phyloP scores from a whole-genome alignment of 2,113 vertebrate species.

The Lampris incognitus region DNA sequence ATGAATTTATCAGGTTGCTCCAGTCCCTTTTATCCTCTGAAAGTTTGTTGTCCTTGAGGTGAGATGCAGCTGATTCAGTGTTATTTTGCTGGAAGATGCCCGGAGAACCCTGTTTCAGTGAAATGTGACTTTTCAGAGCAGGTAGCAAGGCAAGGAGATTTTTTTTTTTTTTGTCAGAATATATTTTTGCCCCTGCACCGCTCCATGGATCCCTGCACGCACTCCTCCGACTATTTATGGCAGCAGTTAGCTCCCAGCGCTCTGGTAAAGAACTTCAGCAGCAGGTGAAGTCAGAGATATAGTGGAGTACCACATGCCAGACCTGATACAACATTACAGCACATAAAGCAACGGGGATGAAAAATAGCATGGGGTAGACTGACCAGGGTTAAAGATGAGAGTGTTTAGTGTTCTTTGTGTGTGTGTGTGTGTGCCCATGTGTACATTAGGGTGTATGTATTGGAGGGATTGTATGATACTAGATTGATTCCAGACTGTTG shows the following conservation, averaged over 20 bases:
- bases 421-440: constrained; percentile 25
- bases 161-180: constrained; percentile 69
- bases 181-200: constrained; percentile 60
- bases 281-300: constrained; percentile 73
- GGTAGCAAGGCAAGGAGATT: constrained; percentile 63
- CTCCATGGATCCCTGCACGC: constrained; percentile 54
- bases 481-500: constrained; percentile 82
- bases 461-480: constrained; percentile 48
- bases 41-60: too few relatives aligned
- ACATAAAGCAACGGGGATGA: constrained; percentile 70
- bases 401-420: constrained; percentile 4
- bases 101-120: background rate
- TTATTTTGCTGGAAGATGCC: too few relatives aligned
- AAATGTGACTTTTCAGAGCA: constrained; percentile 59
- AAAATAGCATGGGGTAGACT: constrained; percentile 63
- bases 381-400: constrained; percentile 67
- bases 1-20: too few relatives aligned
- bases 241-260: constrained; percentile 71
- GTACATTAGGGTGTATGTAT: constrained; percentile 40
- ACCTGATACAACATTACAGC: constrained; percentile 69
- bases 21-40: too few relatives aligned
- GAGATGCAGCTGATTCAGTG: too few relatives aligned
- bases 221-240: constrained; percentile 73
- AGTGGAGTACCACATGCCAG: constrained; percentile 53
- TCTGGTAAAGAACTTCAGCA: constrained; percentile 79